Evolutionary conservation across 1,140 invertebrate genomes (phyloP), one percentile per base, ranked within the genome.

Genomic region (Leptinotarsa undecemlineata): DNA sequence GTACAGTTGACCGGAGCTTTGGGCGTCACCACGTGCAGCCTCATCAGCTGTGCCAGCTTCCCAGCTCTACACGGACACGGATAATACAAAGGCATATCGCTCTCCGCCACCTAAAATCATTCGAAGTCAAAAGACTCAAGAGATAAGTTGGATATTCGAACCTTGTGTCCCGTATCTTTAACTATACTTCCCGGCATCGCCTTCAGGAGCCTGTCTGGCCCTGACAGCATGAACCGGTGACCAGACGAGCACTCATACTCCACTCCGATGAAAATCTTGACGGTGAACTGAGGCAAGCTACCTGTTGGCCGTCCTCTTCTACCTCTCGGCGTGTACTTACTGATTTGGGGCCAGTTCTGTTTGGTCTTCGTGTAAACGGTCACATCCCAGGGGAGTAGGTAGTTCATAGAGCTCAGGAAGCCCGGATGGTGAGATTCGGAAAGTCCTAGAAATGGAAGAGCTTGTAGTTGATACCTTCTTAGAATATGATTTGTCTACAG

Each of bases 191-290:
- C 90, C 63, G 91, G 90, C 2, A 91, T 90, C 2, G 93, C 92
- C 81, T 94, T 93, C 17, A 97, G 85, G 26, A 97, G 90, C 82
- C 93, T 93, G 79, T 97, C 95, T 20, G 96, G 95, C 2, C 91
- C 91, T 17, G 95, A 93, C 83, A 95, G 92, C 91, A 99, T 98
- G 85, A 99, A 77, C 74, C 78, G 74, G 85, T 99, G 97, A 2
- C 98, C 98, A 61, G 95, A 85, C 0, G 94, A 93, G 88, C 98
- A 99, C 86, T 99, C 98, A 84, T 99, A 99, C 82, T 99, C 98
- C 78, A 96, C 92, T 2, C 98, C 98, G 75, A 99, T 91, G 83
- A 98, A 99, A 75, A 98, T 94, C 86, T 98, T 97, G 2, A 98
- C 94, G 13, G 92, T 92, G 81, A 97, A 91, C 79, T 82, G 84